Evolutionary conservation across 2,113 vertebrate species (phyloP).

Genomic region (Hydrolagus affinis): DNA sequence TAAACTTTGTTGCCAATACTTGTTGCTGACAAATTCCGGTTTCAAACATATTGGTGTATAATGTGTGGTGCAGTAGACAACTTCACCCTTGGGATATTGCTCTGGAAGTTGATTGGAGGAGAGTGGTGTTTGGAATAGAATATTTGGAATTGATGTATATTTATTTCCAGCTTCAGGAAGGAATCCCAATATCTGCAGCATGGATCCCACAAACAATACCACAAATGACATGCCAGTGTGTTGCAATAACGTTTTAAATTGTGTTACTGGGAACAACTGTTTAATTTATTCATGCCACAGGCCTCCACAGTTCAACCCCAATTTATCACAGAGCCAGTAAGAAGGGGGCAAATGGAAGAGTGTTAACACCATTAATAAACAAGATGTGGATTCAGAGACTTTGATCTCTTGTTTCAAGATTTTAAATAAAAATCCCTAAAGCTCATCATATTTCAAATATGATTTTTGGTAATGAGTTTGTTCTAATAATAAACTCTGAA

Average conservation of each 20-base stretch:
- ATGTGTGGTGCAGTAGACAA: too few relatives aligned
- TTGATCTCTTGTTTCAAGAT: background rate
- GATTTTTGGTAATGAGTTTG: background rate
- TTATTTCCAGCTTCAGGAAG: too few relatives aligned
- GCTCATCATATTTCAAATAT: background rate
- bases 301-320: background rate
- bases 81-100: too few relatives aligned
- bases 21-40: too few relatives aligned
- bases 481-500: background rate
- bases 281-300: background rate
- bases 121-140: too few relatives aligned
- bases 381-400: background rate
- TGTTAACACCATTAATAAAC: conserved; percentile 17
- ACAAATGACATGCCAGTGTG: background rate
- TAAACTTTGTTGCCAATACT: background rate
- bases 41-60: too few relatives aligned
- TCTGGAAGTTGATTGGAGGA: too few relatives aligned
- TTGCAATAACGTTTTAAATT: background rate
- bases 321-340: background rate
- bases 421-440: background rate
- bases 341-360: background rate
- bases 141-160: too few relatives aligned
- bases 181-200: too few relatives aligned
- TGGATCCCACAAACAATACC: too few relatives aligned
- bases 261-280: too few relatives aligned